Base-by-base conservation (phyloP, 2,888 invertebrate species). In the Sminthurinus aureus region DNA sequence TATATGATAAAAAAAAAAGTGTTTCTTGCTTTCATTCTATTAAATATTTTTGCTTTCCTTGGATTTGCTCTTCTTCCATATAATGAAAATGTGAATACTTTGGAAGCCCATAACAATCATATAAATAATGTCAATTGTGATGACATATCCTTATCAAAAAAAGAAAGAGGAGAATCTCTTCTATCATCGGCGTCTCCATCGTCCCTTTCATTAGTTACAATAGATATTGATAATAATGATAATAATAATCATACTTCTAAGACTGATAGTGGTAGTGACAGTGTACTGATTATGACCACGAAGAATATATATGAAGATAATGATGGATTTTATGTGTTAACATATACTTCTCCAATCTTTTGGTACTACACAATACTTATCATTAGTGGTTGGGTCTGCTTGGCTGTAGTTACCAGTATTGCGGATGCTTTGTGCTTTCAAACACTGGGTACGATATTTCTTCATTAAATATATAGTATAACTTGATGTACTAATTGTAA, bases 361-460 rank as follows among this genome's bases (percentile, higher is more conserved):
- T 95, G 96, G 94, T 89, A 94, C 86, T 95, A 97, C 89, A 93
- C 96, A 86, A 89, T 93, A 38, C 91, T 96, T 83, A 93, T 96
- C 90, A 92, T 95, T n/a, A 89, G 94, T 15, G 95, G 94, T 84
- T 97, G 96, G 95, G 91, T 95, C 26, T 94, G 95, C 2, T 96
- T 96, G 93, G 95, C 96, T 0, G 94, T 97, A 0, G 94, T 95
- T 0, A 95, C 96, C n/a, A 96, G 95, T 86, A 93, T 98, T 83
- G 95, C 95, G 0, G 98, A 98, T 91, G 95, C 97, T 0, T 95
- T 97, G 85, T 96, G 96, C 89, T 96, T 97, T 90, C 93, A 95
- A 89, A 91, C 95, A 79, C 91, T 98, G 50, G 96, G 95, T 93
- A 90, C 90, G 90, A 22, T 20, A n/a, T n/a, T n/a, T n/a, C n/a